Evolutionary conservation across 2,113 vertebrate genomes (phyloP).

Genomic region (Anguilla japonica): DNA sequence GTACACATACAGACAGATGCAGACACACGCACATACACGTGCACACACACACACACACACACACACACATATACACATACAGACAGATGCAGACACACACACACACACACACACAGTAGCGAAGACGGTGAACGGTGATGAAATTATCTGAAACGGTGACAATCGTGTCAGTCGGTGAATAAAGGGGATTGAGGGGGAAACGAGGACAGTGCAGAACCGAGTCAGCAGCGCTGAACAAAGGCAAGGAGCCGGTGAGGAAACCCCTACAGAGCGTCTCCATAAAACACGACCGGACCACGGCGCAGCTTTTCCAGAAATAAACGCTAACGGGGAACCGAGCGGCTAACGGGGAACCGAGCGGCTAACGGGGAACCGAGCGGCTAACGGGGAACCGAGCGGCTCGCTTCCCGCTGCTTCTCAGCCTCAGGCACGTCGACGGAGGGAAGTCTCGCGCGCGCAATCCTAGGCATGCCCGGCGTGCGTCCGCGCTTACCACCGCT

Average conservation of each 20-base stretch:
- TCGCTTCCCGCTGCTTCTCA: background rate
- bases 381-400: background rate
- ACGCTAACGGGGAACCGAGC: background rate
- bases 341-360: background rate
- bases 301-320: background rate
- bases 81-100: background rate
- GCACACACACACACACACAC: no score
- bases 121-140: no score
- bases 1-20: no score
- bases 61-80: no score
- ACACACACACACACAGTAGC: background rate
- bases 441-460: background rate
- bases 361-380: background rate
- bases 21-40: no score
- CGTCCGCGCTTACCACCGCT: slow-evolving; percentile 49
- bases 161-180: background rate
- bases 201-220: background rate
- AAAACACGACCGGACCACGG: background rate
- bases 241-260: background rate
- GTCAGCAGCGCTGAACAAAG: background rate
- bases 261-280: background rate
- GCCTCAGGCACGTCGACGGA: background rate
- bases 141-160: background rate
- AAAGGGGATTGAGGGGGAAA: background rate
- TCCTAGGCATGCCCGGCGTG: slow-evolving; percentile 28